Conservation (phyloP, 2,888 invertebrate genomes). For the Ptychoptera contaminata region DNA sequence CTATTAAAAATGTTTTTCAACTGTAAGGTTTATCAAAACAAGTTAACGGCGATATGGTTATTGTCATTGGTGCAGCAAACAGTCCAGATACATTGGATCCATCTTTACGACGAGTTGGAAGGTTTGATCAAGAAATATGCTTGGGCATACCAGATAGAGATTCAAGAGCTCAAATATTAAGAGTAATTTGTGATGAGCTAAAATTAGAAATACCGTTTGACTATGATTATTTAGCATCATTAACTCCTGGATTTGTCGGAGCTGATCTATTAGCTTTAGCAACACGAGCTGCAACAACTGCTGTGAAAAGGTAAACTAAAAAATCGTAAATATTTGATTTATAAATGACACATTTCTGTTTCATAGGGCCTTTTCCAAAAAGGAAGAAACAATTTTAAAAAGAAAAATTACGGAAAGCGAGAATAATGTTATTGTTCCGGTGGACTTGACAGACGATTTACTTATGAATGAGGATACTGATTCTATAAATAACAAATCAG, state of each 20-base stretch:
- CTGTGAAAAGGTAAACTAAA: conserved; percentile 48
- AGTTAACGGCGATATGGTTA: conserved; percentile 26
- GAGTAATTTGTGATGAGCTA: conserved; percentile 51
- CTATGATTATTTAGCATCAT: conserved; percentile 55
- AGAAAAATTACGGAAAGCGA: not conserved
- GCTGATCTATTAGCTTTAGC: conserved; percentile 80
- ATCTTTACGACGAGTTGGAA: conserved; percentile 75
- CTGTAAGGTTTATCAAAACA: conserved; percentile 22
- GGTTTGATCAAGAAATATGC: conserved; percentile 87
- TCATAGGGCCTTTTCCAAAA: not conserved
- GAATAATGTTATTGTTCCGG: not conserved
- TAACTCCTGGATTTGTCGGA: conserved; percentile 92
- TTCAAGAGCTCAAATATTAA: conserved; percentile 65
- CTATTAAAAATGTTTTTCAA: no score
- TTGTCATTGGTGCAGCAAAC: conserved; percentile 93
- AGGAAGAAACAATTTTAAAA: not conserved
- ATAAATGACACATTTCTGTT: no score
- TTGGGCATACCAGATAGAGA: conserved; percentile 83
- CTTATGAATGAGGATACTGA: conserved; percentile 7
- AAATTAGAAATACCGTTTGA: conserved; percentile 54
- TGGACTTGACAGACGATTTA: conserved; percentile 4
- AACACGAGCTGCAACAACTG: conserved; percentile 75
- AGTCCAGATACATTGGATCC: conserved; percentile 86
- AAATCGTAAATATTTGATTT: conserved; percentile 22
- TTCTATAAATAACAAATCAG: conserved; percentile 8